Evolutionary conservation across 2,888 invertebrate species (phyloP).

Genomic region (Cremastinae sp.): DNA sequence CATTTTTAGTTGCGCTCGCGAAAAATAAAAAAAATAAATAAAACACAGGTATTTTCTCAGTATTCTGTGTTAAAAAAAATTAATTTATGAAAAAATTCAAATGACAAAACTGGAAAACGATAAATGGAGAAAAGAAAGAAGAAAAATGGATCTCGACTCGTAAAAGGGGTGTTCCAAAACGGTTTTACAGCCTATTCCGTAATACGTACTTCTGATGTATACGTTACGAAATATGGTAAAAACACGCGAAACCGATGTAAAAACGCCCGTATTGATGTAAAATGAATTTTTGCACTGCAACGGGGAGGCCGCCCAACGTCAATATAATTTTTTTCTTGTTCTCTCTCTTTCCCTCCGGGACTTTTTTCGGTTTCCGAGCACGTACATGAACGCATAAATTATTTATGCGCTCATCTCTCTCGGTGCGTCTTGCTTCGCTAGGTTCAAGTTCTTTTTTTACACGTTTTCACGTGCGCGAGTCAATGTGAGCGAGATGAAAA

Average conservation of each 20-base stretch:
- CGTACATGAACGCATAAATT: constrained; percentile 58
- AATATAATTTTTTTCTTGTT: constrained; percentile 1
- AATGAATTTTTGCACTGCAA: not conserved
- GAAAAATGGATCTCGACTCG: not conserved
- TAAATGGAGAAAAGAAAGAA: not conserved
- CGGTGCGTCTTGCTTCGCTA: constrained; percentile 31
- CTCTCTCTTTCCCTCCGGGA: constrained; percentile 31
- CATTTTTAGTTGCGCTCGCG: too few relatives aligned
- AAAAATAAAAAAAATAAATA: too few relatives aligned
- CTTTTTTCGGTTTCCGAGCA: constrained; percentile 57
- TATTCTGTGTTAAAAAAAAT: too few relatives aligned
- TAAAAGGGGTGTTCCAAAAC: not conserved
- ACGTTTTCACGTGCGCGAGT: not conserved
- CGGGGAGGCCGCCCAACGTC: not conserved
- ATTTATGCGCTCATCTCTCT: constrained; percentile 55
- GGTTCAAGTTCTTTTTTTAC: constrained; percentile 5
- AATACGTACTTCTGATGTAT: not conserved
- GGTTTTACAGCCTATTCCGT: not conserved
- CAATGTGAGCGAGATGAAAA: constrained; percentile 37
- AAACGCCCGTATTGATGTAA: not conserved
- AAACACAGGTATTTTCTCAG: too few relatives aligned
- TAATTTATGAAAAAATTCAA: too few relatives aligned
- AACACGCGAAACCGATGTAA: not conserved
- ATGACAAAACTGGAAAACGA: too few relatives aligned
- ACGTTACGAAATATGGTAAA: too few relatives aligned